Evolutionary conservation across 2,888 invertebrate species (phyloP), one percentile per base, ranked within the genome.

Genomic region (Brachyopa scutellaris): DNA sequence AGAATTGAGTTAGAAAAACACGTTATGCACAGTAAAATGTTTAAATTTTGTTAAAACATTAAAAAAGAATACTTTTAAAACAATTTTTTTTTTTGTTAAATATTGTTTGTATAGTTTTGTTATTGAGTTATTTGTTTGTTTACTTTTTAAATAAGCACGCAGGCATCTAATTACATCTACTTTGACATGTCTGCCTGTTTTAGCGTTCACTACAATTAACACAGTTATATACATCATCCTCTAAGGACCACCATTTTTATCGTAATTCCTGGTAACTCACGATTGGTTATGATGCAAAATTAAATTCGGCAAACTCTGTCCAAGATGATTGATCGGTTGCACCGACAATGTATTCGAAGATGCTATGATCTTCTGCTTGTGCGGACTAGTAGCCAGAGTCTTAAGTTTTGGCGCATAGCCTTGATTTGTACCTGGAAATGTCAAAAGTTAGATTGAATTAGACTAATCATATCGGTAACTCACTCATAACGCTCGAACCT

Each of bases 221-320:
- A 72, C 62, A 70, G 11, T 29, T 59, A 70, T 76, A 21, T 15
- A 80, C 74, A 73, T 33, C 61, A 62, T 59, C 69, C 55, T 76
- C 64, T 64, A 76, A 53, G 57, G 49, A 74, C 51, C 51, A 61
- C 45, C 55, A 45, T 31, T 21, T 45, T 49, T 38, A 15, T 61
- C 15, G 13, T 17, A 36, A n/a, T 21, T 53, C 23, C 59, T 21
- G 23, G 29, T 23, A 57, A 88, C 89, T 90, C 88, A 90, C 90
- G 87, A 87, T 84, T 89, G 89, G 85, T 86, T 88, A 74, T 86
- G 88, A 84, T 90, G 89, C 84, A 90, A 84, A 84, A 88, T 92
- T 64, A 97, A 91, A 88, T 97, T 96, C 1, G 96, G 96, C 86
- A 97, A 91, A 87, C 96, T 96, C 89, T 96, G 96, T 26, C 96